Base-by-base conservation (phyloP, 2,113 vertebrate genomes). In the Orthonyx spaldingii region DNA sequence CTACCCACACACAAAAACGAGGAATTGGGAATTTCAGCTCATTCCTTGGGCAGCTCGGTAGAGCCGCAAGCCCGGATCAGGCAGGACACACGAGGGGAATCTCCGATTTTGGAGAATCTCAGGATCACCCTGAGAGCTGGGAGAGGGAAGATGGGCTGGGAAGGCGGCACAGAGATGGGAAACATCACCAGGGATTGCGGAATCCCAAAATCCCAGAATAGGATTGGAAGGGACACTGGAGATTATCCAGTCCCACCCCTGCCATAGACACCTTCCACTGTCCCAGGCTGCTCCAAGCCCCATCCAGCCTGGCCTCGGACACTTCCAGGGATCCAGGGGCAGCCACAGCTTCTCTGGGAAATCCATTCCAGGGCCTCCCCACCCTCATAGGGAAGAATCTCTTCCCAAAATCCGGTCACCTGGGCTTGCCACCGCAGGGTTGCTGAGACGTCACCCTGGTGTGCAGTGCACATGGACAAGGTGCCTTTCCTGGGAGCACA, bases 241-340 rank as follows among this genome's bases (percentile, higher is more conserved):
- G 18, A 11, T 55, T 7, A 23, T 42, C 63, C 41, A 27, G 11
- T 27, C 32, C 20, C 53, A 55, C 21, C 14, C 41, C 41, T 42
- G 41, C 41, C 41, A 42, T 17, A 41, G 63, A 55, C 55, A 69
- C 41, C 9, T 83, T 19, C 63, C n/a, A 41, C 17, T 1, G 0
- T 8, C 23, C 60, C 78, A 46, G 46, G 39, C 0, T 2, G 23
- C 28, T 68, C 46, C 66, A 14, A 79, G 8, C 22, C 52, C 44
- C 0, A 0, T 37, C 59, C 52, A 60, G 0, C 8, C n/a, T 11
- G 61, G 30, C 39, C n/a, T 26, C 5, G 61, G 39, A 2, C 53
- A 55, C 21, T 76, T 2, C 55, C 61, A 83, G 55, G 53, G n/a
- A 53, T 53, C 27, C 66, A 61, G 37, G 22, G 5, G 3, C 35